Percentiles rank a stretch among this genome's conserved stretches.
These are phyloP conservation scores for Thalpophila matura DNA, from an alignment of 2,888 invertebrate genomes.

Conservation along the genomic window DNA sequence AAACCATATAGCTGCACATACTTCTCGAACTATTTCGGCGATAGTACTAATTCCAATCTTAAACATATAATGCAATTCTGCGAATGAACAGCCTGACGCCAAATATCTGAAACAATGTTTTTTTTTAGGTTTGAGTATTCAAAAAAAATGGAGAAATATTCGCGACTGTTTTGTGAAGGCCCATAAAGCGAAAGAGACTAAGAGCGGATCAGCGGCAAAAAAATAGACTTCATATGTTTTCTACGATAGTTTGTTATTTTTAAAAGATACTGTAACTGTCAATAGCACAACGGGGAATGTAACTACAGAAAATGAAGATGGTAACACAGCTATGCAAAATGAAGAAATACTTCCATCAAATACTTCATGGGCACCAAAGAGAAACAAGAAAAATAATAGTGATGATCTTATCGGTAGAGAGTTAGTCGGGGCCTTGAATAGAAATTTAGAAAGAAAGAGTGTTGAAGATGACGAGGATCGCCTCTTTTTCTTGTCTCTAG, in stretches of 20 bases:
- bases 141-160: slow-evolving; percentile 38
- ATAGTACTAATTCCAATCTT: slow-evolving; percentile 51
- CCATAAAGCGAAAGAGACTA: slow-evolving; percentile 32
- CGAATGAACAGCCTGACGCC: slow-evolving; percentile 36
- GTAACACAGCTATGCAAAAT: slow-evolving; percentile 25
- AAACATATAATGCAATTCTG: slow-evolving; percentile 24
- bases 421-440: slow-evolving; percentile 34
- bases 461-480: slow-evolving; percentile 53
- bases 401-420: slow-evolving; percentile 23
- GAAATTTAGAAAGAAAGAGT: slow-evolving; percentile 42
- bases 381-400: slow-evolving; percentile 32
- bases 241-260: slow-evolving; percentile 48
- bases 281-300: slow-evolving; percentile 27
- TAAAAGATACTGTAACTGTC: slow-evolving; percentile 45
- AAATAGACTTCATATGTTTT: slow-evolving; percentile 44
- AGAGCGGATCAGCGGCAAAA: slow-evolving; percentile 32
- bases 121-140: slow-evolving; percentile 17
- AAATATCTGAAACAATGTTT: slow-evolving; percentile 42
- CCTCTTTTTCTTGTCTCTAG: slow-evolving; percentile 52
- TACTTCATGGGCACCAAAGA: slow-evolving; percentile 27
- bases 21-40: slow-evolving; percentile 60
- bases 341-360: slow-evolving; percentile 33
- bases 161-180: slow-evolving; percentile 39
- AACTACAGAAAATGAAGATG: slow-evolving; percentile 41
- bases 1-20: slow-evolving; percentile 49